These are phyloP conservation scores for Acanthurus leucopareius DNA, from an alignment of 2,797 vertebrate species.

Conservation along the genomic window DNA sequence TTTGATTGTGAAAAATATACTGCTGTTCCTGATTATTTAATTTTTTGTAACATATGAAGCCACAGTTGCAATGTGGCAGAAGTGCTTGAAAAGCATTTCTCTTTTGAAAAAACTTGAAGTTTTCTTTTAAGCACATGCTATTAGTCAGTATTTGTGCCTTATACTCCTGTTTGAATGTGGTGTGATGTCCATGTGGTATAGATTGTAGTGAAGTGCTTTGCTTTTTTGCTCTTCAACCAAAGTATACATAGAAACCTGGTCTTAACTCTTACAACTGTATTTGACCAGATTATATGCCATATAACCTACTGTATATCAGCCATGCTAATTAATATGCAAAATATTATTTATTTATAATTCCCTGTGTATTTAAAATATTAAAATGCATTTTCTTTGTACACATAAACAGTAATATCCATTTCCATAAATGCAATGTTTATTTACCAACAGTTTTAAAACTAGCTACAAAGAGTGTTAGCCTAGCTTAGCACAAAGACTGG, in stretches of 20 bases:
- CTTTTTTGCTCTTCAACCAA: constrained; percentile 73
- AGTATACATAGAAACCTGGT: constrained; percentile 61
- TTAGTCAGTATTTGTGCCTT: constrained; percentile 84
- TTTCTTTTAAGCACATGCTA: constrained; percentile 72
- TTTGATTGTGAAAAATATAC: constrained; percentile 53
- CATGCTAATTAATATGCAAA: constrained; percentile 76
- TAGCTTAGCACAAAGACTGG: constrained; percentile 5
- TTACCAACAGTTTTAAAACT: too few relatives aligned
- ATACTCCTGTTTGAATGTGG: constrained; percentile 77
- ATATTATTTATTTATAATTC: constrained; percentile 56
- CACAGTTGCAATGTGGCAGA: constrained; percentile 52
- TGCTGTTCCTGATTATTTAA: constrained; percentile 66
- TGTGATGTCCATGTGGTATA: constrained; percentile 57
- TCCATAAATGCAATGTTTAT: constrained; percentile 4
- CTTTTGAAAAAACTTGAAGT: constrained; percentile 66
- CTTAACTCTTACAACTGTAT: constrained; percentile 37
- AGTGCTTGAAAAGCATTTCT: constrained; percentile 52
- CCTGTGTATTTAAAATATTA: constrained; percentile 35
- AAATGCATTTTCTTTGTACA: neutral
- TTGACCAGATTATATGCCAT: constrained; percentile 60
- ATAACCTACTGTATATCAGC: constrained; percentile 54
- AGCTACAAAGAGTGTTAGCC: neutral
- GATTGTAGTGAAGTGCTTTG: constrained; percentile 67
- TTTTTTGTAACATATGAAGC: constrained; percentile 66
- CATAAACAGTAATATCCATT: constrained; percentile 17